These are phyloP conservation scores for Thunnus maccoyii DNA, from an alignment of 2,113 vertebrate species.

Conservation along the genomic window DNA sequence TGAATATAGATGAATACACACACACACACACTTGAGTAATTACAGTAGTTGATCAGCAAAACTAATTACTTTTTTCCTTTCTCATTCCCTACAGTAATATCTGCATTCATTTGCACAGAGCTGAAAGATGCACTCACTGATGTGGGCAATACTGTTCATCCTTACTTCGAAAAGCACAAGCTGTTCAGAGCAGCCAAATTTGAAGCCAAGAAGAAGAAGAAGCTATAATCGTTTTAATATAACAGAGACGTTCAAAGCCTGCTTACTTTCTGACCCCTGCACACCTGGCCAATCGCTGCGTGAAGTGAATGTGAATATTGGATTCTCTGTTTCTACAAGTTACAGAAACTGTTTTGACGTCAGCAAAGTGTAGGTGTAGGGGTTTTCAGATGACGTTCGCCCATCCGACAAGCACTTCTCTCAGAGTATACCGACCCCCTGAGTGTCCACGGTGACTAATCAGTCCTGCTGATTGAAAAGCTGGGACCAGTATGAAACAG, in stretches of 20 bases:
- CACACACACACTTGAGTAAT: neutral
- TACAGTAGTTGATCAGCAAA: neutral
- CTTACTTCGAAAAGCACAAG: no score
- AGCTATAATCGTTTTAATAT: no score
- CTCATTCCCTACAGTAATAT: slow-evolving; percentile 5
- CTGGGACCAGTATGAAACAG: neutral
- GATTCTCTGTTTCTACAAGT: no score
- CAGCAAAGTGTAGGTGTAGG: no score
- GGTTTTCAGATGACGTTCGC: neutral
- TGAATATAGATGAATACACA: neutral
- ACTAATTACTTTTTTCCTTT: neutral
- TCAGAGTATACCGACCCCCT: neutral
- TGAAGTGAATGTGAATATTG: no score
- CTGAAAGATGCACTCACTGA: neutral
- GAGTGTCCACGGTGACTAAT: neutral
- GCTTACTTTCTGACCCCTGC: neutral
- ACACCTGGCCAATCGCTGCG: neutral
- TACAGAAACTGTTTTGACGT: neutral
- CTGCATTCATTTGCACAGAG: slow-evolving; percentile 14
- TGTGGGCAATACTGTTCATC: no score
- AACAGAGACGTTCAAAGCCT: neutral
- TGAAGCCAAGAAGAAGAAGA: no score
- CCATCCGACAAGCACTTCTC: slow-evolving; percentile 21
- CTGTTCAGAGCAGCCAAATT: no score
- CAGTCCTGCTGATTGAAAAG: neutral